Evolutionary conservation across 2,888 invertebrate species (phyloP).

Genomic region (Hydraecia micacea): DNA sequence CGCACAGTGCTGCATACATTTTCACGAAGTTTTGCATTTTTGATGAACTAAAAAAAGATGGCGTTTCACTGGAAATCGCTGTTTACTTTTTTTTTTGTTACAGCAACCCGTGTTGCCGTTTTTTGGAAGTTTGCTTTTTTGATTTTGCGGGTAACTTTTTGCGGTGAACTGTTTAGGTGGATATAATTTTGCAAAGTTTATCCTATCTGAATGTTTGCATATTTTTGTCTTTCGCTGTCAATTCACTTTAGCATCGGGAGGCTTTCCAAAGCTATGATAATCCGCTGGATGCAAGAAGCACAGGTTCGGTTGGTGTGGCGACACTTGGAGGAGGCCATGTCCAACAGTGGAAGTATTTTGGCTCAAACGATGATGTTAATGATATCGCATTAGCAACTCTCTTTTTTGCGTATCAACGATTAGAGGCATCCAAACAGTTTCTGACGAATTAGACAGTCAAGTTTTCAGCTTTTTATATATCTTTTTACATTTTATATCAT

Average conservation of each 20-base stretch:
- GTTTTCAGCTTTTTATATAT: background rate
- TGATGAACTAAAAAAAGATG: constrained; percentile 83
- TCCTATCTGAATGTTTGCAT: background rate
- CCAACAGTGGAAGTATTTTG: too few relatives aligned
- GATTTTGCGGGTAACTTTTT: constrained; percentile 25
- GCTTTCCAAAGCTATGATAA: background rate
- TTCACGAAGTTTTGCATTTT: constrained; percentile 87
- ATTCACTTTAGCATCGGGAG: background rate
- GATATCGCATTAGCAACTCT: background rate
- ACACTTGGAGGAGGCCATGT: background rate
- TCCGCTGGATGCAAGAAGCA: background rate
- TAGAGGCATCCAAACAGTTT: background rate
- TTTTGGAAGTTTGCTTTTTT: constrained; percentile 50
- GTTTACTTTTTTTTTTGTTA: constrained; percentile 69
- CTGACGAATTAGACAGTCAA: background rate
- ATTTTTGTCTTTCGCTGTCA: background rate
- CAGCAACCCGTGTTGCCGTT: constrained; percentile 34
- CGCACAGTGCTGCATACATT: constrained; percentile 82
- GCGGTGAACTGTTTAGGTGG: constrained; percentile 13
- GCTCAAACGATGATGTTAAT: background rate
- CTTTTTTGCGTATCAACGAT: background rate
- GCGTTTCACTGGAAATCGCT: constrained; percentile 69
- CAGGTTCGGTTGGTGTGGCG: background rate
- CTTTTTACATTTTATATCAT: background rate
- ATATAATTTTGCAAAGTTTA: background rate